These are phyloP conservation scores for Tenthredo amoena DNA, from an alignment of 2,888 invertebrate species.

Conservation along the genomic window DNA sequence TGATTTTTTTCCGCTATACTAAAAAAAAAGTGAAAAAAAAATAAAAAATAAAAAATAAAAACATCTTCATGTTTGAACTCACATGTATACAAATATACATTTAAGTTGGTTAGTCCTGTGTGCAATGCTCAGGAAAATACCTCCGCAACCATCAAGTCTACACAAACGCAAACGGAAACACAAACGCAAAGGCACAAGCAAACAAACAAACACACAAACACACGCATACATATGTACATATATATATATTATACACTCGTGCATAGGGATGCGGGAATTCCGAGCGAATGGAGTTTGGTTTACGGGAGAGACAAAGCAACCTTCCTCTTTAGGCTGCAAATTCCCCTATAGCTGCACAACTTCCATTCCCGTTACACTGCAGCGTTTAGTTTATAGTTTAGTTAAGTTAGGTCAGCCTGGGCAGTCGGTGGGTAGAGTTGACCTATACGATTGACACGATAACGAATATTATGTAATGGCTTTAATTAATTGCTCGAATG, in stretches of 20 bases:
- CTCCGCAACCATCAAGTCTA: background rate
- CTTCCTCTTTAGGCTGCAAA: constrained; percentile 26
- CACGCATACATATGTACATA: background rate
- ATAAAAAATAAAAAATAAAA: background rate
- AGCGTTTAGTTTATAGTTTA: constrained; percentile 18
- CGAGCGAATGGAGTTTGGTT: constrained; percentile 41
- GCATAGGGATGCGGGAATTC: constrained; percentile 20
- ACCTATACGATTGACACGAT: background rate
- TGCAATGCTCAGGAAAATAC: background rate
- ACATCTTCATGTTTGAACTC: background rate
- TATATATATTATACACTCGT: background rate
- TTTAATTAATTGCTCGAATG: background rate
- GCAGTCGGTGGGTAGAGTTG: background rate
- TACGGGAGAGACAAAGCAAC: constrained; percentile 31
- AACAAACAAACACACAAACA: background rate
- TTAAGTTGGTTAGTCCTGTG: background rate
- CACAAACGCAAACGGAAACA: background rate
- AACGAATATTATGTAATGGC: constrained; percentile 19
- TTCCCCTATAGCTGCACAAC: constrained; percentile 8
- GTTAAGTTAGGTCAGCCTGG: constrained; percentile 30
- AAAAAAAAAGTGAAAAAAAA: too few relatives aligned
- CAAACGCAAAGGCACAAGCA: background rate
- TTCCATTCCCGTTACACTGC: background rate
- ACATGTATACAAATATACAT: background rate
- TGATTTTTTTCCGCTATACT: background rate